A percentile compares a stretch with the other conserved stretches of the same genome.
Conservation (phyloP, 2,113 vertebrate species). For the Campylomormyrus numenius region DNA sequence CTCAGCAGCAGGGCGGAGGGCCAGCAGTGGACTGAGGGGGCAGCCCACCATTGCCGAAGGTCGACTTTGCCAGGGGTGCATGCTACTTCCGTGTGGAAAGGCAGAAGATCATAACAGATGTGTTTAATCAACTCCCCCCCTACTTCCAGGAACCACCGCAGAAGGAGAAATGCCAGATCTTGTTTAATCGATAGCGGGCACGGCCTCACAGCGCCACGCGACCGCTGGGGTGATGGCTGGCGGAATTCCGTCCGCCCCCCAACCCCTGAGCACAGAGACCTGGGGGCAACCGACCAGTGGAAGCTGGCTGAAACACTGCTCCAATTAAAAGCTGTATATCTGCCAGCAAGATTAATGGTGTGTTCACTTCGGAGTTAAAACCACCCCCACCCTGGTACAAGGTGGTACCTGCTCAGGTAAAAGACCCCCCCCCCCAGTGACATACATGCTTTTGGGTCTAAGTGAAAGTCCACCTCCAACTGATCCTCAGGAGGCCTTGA, state of each 20-base stretch:
- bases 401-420: background rate
- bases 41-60: background rate
- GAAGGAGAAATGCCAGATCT: background rate
- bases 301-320: slow-evolving; percentile 35
- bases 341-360: slow-evolving; percentile 67
- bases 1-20: background rate
- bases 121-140: background rate
- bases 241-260: background rate
- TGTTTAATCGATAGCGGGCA: background rate
- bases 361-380: slow-evolving; percentile 19
- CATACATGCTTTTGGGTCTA: background rate
- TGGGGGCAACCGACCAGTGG: slow-evolving; percentile 32
- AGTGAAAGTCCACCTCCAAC: background rate
- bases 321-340: slow-evolving; percentile 49
- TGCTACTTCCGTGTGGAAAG: background rate
- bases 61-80: too few species aligned
- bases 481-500: background rate
- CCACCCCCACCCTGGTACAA: background rate
- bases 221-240: background rate
- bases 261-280: background rate
- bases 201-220: background rate
- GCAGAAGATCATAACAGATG: background rate
- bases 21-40: background rate
- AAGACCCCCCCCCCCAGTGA: background rate
- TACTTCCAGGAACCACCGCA: background rate